phyloP scores from a whole-genome alignment of 2,797 vertebrate species.

The Anas flavirostris region DNA sequence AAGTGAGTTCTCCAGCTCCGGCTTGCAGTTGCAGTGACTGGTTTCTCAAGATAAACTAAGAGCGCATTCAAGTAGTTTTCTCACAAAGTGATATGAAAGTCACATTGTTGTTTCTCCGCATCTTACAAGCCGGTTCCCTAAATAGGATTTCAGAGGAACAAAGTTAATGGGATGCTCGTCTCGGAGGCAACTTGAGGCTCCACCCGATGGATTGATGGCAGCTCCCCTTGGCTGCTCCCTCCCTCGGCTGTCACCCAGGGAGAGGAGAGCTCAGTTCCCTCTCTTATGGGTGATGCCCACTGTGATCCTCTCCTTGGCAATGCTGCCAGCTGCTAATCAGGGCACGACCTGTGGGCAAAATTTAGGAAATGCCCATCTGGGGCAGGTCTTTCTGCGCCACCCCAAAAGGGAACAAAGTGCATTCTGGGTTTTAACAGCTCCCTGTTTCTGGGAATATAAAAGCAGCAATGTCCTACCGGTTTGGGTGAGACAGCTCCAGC shows the following conservation, averaged over 20 bases:
- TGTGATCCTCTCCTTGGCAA: not conserved
- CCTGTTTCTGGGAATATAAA: not conserved
- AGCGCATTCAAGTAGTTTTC: conserved; percentile 16
- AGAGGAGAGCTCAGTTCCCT: not conserved
- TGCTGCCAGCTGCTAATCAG: not conserved
- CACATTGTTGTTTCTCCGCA: not conserved
- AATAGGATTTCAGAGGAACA: not conserved
- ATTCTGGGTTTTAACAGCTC: not conserved
- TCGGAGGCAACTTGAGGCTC: not conserved
- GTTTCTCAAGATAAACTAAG: conserved; percentile 55
- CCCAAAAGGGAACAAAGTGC: not conserved
- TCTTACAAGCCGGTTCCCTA: not conserved
- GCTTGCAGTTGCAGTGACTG: not conserved
- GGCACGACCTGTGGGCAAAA: not conserved
- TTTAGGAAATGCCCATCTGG: not conserved
- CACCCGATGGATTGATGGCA: not conserved
- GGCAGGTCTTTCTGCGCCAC: not conserved
- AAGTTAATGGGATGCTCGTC: not conserved
- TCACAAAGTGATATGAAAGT: conserved; percentile 31
- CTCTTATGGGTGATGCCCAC: no score
- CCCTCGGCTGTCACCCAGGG: not conserved
- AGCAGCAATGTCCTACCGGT: not conserved
- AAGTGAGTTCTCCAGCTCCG: conserved; percentile 5
- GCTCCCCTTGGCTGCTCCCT: not conserved
- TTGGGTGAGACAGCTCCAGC: not conserved